Conservation (phyloP, 2,797 vertebrate genomes). For the Delichon dasypus region DNA sequence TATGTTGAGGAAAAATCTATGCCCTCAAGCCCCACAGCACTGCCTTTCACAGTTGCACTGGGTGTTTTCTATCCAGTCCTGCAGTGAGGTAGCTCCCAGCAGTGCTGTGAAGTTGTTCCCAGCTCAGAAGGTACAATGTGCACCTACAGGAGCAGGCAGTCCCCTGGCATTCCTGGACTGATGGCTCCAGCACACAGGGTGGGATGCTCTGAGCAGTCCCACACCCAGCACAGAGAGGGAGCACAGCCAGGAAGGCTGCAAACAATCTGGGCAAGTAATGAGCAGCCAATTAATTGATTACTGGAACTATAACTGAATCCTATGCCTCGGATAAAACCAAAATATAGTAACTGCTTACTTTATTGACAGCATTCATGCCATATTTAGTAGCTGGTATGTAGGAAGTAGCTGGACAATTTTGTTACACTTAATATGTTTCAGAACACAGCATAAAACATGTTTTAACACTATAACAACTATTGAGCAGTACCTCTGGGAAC, state of each 20-base stretch:
- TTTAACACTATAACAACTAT: conserved; percentile 69
- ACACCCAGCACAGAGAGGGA: neutral
- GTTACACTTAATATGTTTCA: conserved; percentile 67
- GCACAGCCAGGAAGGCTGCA: neutral
- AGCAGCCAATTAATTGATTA: conserved; percentile 61
- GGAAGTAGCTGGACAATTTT: conserved; percentile 63
- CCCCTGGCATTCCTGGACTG: accelerated
- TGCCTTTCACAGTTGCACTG: neutral
- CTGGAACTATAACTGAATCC: conserved; percentile 45
- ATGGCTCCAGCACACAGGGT: accelerated
- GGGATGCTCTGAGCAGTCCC: neutral
- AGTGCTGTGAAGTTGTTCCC: neutral
- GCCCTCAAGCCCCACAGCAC: neutral
- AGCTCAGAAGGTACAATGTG: neutral
- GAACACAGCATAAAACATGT: conserved; percentile 63
- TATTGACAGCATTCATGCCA: conserved; percentile 55
- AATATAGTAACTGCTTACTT: conserved; percentile 53
- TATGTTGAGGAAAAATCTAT: neutral
- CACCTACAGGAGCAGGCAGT: neutral
- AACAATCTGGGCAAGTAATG: conserved; percentile 31
- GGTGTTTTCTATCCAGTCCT: neutral
- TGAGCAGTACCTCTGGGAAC: conserved; percentile 74
- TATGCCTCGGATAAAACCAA: conserved; percentile 49
- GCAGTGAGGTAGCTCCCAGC: neutral
- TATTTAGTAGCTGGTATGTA: conserved; percentile 55